Conservation (phyloP, 2,888 invertebrate genomes). For the Syrphus vitripennis region DNA sequence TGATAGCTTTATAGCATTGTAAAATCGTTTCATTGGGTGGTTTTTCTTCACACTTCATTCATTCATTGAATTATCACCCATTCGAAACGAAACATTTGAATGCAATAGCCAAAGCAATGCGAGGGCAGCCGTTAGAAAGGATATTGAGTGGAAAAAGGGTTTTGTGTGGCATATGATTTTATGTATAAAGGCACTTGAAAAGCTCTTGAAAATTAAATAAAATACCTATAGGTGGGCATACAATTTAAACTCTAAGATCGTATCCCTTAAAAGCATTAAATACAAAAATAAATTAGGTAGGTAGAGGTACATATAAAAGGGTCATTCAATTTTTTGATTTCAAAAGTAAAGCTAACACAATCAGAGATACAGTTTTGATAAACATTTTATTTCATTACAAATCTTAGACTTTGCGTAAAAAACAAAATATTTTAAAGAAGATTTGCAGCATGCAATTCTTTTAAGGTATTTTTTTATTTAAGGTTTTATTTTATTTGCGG, state of each 20-base stretch:
- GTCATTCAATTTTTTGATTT: too few species aligned
- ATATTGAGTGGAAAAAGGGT: conserved; percentile 46
- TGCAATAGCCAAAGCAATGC: not conserved
- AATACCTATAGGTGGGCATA: too few species aligned
- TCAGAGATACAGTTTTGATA: too few species aligned
- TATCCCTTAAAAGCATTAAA: conserved; percentile 34
- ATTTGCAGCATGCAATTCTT: too few species aligned
- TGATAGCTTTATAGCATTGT: conserved; percentile 36
- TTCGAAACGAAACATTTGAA: not conserved
- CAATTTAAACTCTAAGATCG: conserved; percentile 16
- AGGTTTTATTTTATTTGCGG: too few species aligned
- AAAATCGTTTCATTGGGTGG: conserved; percentile 51
- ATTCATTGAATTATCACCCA: not conserved
- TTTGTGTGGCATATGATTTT: not conserved
- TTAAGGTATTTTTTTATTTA: too few species aligned
- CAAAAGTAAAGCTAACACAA: too few species aligned
- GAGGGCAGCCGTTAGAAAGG: conserved; percentile 2
- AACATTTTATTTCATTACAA: too few species aligned
- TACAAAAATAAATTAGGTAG: too few species aligned
- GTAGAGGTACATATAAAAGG: too few species aligned
- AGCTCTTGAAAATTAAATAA: conserved; percentile 2
- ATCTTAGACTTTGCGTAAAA: too few species aligned
- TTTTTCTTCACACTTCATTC: conserved; percentile 41
- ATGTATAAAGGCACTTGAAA: not conserved
- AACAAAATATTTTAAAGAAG: too few species aligned